phyloP scores from a whole-genome alignment of 2,113 vertebrate species.

The Oreotrochilus melanogaster region DNA sequence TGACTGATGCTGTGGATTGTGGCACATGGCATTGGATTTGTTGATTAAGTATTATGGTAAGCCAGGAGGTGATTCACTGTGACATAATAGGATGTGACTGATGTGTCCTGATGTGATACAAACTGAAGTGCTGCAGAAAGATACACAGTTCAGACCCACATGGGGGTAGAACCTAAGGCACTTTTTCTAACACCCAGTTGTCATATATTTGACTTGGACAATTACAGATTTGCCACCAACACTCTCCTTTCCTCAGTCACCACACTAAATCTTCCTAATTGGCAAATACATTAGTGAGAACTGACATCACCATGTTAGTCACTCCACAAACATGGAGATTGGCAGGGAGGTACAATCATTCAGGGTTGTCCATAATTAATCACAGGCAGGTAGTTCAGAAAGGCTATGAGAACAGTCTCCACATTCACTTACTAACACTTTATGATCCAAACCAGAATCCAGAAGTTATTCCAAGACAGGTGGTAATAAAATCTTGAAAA shows the following conservation, averaged over 20 bases:
- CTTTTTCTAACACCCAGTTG: conserved; percentile 43
- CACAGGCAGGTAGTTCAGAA: conserved; percentile 53
- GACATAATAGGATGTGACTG: conserved; percentile 37
- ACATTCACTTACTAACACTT: conserved; percentile 37
- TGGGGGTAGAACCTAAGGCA: conserved; percentile 42
- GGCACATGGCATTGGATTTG: conserved; percentile 25
- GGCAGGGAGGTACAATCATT: conserved; percentile 20
- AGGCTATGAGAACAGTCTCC: conserved; percentile 28
- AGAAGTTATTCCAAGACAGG: conserved; percentile 39
- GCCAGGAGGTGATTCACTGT: background rate
- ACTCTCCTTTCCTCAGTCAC: conserved; percentile 46
- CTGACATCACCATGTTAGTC: conserved; percentile 71
- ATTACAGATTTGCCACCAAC: conserved; percentile 63
- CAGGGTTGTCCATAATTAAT: conserved; percentile 54
- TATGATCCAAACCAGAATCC: conserved; percentile 60
- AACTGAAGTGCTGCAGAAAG: conserved; percentile 9
- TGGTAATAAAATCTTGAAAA: conserved; percentile 40
- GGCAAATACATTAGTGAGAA: conserved; percentile 61
- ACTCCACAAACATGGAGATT: conserved; percentile 38
- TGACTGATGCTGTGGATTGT: conserved; percentile 32
- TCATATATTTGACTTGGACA: conserved; percentile 62
- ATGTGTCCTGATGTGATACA: conserved; percentile 27
- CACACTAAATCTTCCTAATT: conserved; percentile 72
- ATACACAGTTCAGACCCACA: conserved; percentile 8
- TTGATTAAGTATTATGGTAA: conserved; percentile 34